Evolutionary conservation across 2,797 vertebrate species (phyloP).

Genomic region (Sternotherus odoratus): DNA sequence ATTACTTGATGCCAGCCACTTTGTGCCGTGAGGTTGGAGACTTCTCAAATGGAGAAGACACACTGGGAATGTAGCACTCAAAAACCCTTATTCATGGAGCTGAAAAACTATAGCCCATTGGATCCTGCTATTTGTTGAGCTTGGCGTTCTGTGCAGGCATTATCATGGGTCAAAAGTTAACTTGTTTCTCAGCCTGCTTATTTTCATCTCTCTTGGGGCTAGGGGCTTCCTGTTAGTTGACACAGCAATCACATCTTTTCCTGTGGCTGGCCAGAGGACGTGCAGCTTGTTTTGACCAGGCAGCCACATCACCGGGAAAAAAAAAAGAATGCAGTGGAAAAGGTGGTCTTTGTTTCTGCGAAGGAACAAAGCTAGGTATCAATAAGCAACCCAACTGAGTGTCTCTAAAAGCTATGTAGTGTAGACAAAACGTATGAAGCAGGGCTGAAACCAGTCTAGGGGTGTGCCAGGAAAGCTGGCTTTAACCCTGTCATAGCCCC

Average conservation of each 20-base stretch:
- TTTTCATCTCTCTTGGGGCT: constrained; percentile 12
- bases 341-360: background rate
- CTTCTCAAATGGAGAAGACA: background rate
- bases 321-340: background rate
- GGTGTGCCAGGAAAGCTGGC: background rate
- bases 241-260: constrained; percentile 16
- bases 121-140: constrained; percentile 11
- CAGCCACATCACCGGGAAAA: background rate
- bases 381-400: background rate
- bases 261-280: background rate
- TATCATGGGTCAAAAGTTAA: constrained; percentile 23
- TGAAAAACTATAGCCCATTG: background rate
- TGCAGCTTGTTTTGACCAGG: background rate
- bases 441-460: background rate
- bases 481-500: background rate
- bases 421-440: background rate
- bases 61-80: background rate
- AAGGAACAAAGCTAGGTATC: background rate
- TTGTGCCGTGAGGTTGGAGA: background rate
- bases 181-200: constrained; percentile 6
- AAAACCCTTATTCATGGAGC: background rate
- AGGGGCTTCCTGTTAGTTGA: constrained; percentile 40
- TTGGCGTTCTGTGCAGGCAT: constrained; percentile 20
- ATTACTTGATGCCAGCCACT: background rate
- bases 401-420: background rate